phyloP scores from a whole-genome alignment of 2,113 vertebrate species.

The Toxotes jaculatrix region DNA sequence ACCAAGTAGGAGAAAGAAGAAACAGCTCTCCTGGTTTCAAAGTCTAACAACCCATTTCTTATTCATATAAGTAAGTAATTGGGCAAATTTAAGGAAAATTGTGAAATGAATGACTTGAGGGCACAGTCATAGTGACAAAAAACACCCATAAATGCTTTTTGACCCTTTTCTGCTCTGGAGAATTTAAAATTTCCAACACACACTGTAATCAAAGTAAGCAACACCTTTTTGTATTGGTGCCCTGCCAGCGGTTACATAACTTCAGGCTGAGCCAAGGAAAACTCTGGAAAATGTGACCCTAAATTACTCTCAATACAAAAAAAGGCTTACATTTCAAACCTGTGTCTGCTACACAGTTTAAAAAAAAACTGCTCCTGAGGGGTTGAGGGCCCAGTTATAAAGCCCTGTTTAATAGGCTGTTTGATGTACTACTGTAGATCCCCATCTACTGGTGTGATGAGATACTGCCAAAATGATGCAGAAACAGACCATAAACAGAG shows the following conservation, averaged over 20 bases:
- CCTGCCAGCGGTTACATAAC: neutral
- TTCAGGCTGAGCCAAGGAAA: too few species aligned
- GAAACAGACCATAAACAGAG: neutral
- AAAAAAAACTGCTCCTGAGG: neutral
- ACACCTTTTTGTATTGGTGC: neutral
- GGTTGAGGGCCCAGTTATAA: neutral
- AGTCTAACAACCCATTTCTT: neutral
- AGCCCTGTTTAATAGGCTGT: neutral
- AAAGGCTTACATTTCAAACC: neutral
- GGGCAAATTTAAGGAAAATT: neutral
- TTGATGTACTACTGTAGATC: slow-evolving; percentile 48
- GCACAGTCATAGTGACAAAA: neutral
- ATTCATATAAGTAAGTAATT: neutral
- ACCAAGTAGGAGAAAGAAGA: neutral
- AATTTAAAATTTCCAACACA: neutral
- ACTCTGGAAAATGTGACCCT: neutral
- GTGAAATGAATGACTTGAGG: neutral
- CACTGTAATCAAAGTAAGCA: neutral
- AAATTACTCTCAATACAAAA: neutral
- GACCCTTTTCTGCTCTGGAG: neutral
- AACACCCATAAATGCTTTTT: neutral
- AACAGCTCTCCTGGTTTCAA: slow-evolving; percentile 1
- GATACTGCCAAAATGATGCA: slow-evolving; percentile 30
- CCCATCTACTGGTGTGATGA: slow-evolving; percentile 69
- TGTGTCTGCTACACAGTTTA: neutral